These are phyloP conservation scores for Galendromus occidentalis DNA, from an alignment of 1,140 invertebrate species.

Conservation along the genomic window DNA sequence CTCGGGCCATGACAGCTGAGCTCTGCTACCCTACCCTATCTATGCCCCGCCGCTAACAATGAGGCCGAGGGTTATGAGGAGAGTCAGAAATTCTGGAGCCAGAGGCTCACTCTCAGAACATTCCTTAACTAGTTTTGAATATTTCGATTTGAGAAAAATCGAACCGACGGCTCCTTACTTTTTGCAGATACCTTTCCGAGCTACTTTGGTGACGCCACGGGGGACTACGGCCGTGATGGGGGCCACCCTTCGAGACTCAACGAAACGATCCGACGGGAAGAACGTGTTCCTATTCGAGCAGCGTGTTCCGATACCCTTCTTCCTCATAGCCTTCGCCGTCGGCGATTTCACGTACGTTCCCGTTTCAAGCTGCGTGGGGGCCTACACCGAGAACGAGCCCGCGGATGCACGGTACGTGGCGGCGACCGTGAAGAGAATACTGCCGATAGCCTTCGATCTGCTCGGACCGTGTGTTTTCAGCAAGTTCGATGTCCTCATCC, in stretches of 20 bases:
- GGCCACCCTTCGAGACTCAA: neutral
- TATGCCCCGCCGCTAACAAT: too few species aligned
- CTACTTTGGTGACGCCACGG: neutral
- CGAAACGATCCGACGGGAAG: neutral
- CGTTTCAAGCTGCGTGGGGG: neutral
- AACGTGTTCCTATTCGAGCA: slow-evolving; percentile 9
- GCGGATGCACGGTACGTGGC: neutral
- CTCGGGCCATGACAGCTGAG: too few species aligned
- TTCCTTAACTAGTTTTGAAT: too few species aligned
- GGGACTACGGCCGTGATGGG: slow-evolving; percentile 2
- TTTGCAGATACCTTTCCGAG: neutral
- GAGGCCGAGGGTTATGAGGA: too few species aligned
- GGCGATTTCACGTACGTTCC: slow-evolving; percentile 1
- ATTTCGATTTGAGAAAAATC: too few species aligned
- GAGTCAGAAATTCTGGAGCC: neutral
- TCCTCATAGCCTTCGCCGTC: neutral
- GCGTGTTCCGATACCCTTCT: neutral
- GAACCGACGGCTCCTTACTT: neutral
- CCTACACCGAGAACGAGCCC: neutral
- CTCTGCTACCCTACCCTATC: too few species aligned
- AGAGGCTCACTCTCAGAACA: neutral
- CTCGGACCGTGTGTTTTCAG: slow-evolving; percentile 6
- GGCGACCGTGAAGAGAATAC: neutral
- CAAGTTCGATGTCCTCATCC: neutral
- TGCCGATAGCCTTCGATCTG: slow-evolving; percentile 1